A percentile compares a stretch with the other conserved stretches of the same genome.
phyloP scores from a whole-genome alignment of 2,113 vertebrate species.

The Protobothrops flavoviridis region DNA sequence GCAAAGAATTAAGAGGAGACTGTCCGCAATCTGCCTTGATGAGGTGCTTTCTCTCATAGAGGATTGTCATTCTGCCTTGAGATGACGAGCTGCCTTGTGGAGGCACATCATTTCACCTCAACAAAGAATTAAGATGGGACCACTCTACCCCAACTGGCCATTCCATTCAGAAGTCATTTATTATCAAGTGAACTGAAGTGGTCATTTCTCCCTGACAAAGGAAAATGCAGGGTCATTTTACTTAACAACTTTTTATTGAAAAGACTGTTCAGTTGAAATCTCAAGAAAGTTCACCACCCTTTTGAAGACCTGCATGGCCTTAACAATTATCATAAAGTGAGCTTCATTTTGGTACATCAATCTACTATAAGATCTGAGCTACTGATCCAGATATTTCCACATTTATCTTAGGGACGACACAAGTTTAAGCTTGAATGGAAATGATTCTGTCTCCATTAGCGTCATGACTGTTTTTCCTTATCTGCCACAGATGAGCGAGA shows the following conservation, averaged over 20 bases:
- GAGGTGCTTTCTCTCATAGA: neutral
- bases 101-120: neutral
- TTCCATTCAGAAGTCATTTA: neutral
- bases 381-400: neutral
- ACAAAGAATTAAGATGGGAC: neutral
- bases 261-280: neutral
- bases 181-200: neutral
- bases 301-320: neutral
- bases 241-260: neutral
- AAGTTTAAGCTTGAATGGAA: neutral
- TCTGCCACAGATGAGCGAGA: conserved; percentile 82
- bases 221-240: neutral
- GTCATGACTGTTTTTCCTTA: conserved; percentile 72
- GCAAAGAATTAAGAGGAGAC: neutral
- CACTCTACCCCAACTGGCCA: neutral
- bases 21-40: neutral
- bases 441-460: conserved; percentile 40
- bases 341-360: neutral
- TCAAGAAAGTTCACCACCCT: neutral
- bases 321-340: neutral
- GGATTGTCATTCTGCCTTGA: neutral
- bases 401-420: neutral
- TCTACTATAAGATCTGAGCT: neutral
- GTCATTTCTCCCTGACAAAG: neutral
- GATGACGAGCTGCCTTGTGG: neutral